These are phyloP conservation scores for Rhea pennata DNA, from an alignment of 2,113 vertebrate genomes.

Conservation along the genomic window DNA sequence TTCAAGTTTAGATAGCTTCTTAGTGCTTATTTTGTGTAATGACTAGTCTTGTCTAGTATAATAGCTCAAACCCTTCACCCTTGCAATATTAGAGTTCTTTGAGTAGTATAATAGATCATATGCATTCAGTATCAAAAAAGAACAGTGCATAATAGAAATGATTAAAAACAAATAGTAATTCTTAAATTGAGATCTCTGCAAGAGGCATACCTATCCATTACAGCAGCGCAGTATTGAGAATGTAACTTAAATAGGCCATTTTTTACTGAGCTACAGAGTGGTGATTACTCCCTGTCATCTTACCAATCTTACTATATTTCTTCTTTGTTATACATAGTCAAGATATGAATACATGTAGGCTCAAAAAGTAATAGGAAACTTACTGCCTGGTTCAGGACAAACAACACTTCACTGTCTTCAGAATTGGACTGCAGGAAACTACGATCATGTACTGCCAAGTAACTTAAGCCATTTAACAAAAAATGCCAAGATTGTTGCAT, in stretches of 20 bases:
- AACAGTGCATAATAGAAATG: neutral
- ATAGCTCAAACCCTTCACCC: neutral
- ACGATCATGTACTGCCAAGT: neutral
- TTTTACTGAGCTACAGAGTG: neutral
- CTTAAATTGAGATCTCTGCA: slow-evolving; percentile 22
- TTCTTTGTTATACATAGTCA: neutral
- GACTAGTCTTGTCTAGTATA: neutral
- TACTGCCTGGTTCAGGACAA: neutral
- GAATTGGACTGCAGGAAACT: neutral
- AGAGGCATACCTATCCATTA: slow-evolving; percentile 11
- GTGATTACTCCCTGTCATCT: neutral
- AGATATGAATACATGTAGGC: neutral
- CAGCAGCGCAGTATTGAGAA: slow-evolving; percentile 22
- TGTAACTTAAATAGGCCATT: neutral
- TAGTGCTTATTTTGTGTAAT: neutral
- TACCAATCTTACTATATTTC: neutral
- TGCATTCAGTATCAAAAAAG: neutral
- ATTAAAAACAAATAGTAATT: neutral
- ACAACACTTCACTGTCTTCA: neutral
- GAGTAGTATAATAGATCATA: neutral
- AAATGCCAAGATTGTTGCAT: neutral
- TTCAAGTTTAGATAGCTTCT: neutral
- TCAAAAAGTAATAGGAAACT: neutral
- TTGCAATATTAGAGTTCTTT: neutral
- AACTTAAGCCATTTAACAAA: no score